These are phyloP conservation scores for Suncus etruscus DNA, from an alignment of 2,113 vertebrate species.

Conservation along the genomic window DNA sequence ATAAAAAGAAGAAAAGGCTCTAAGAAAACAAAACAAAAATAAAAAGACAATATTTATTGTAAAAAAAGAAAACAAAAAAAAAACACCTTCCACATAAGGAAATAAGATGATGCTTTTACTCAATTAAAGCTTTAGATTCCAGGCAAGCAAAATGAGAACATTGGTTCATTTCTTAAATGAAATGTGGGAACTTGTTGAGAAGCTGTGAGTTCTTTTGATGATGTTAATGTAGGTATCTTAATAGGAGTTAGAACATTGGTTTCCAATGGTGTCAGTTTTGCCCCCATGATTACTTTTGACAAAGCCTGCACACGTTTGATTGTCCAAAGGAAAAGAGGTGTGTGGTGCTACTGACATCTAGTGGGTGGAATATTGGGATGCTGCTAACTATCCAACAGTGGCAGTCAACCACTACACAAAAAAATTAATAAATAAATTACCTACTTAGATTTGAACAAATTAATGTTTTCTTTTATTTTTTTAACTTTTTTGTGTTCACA, in stretches of 20 bases:
- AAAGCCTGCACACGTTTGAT: constrained; percentile 20
- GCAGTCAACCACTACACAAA: too few relatives aligned
- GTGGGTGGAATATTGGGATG: background rate
- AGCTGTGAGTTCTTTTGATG: background rate
- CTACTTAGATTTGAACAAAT: too few relatives aligned
- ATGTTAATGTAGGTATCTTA: background rate
- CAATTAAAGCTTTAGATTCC: background rate
- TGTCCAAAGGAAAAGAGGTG: background rate
- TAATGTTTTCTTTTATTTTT: too few relatives aligned
- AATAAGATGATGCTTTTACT: background rate
- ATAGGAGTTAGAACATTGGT: background rate
- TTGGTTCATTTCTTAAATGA: background rate
- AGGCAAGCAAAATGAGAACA: background rate
- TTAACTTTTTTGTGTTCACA: too few relatives aligned
- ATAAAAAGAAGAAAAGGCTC: too few relatives aligned
- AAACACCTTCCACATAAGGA: background rate
- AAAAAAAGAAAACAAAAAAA: background rate
- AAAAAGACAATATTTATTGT: constrained; percentile 17
- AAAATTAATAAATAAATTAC: background rate
- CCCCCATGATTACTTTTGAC: background rate
- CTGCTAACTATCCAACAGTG: background rate
- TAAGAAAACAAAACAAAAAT: too few relatives aligned
- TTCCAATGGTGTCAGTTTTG: background rate
- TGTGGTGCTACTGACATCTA: background rate
- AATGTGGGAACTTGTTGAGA: background rate